Evolutionary conservation across 2,113 vertebrate genomes (phyloP).

Genomic region (Nyctibius bracteatus): DNA sequence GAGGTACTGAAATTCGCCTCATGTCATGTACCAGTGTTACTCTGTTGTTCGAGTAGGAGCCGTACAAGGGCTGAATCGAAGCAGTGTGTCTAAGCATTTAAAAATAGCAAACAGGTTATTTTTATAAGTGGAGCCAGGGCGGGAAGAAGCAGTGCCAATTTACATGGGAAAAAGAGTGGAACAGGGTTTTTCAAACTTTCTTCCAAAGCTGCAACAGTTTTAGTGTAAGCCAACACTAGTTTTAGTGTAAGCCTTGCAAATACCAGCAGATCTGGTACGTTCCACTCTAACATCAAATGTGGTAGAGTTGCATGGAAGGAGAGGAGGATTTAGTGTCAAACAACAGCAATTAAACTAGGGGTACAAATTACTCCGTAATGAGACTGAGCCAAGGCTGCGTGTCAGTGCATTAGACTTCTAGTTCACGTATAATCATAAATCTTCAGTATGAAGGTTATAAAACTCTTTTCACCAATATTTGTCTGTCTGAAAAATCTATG

Average conservation of each 20-base stretch:
- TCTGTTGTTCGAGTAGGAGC: background rate
- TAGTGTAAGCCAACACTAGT: background rate
- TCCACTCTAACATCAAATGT: background rate
- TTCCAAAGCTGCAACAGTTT: background rate
- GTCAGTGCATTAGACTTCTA: conserved; percentile 4
- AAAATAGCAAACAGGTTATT: background rate
- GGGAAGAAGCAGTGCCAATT: background rate
- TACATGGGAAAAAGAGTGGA: background rate
- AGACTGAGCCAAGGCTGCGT: background rate
- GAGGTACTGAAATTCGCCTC: background rate
- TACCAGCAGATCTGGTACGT: background rate
- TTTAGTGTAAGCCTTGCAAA: background rate
- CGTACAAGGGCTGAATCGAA: background rate
- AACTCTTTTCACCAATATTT: conserved; percentile 44
- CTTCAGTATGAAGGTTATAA: conserved; percentile 36
- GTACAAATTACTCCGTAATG: conserved; percentile 7
- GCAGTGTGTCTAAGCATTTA: background rate
- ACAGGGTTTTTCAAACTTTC: background rate
- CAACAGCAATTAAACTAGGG: conserved; percentile 17
- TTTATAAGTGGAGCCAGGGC: background rate
- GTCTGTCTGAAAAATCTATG: conserved; percentile 5
- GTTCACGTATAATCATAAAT: conserved; percentile 14
- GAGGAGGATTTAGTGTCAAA: conserved; percentile 22
- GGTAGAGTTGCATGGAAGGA: background rate
- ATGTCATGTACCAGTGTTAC: background rate